Base-by-base conservation (phyloP, 2,888 invertebrate species). In the Rhingia rostrata region DNA sequence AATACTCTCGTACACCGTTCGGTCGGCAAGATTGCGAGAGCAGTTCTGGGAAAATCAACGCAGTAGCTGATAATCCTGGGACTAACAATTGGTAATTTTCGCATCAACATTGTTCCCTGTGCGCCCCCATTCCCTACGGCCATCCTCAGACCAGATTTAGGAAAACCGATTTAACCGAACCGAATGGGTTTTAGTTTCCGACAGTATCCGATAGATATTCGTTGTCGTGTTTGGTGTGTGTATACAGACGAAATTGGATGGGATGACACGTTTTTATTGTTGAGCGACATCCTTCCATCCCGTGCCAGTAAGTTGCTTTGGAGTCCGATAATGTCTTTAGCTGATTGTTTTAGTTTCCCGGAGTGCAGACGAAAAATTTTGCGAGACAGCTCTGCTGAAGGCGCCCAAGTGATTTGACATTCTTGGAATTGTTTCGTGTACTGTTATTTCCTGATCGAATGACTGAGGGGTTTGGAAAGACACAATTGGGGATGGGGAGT, bases 301-400 rank as follows among this genome's bases (percentile, higher is more conserved):
- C 22, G 22, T 2, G 22, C 22, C 22, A 22, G 22, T 22, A 22
- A 22, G 22, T 22, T 22, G 22, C 22, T 22, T 22, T 22, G 22
- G 22, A 22, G 22, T 22, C 37, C 22, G 74, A 69, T 79, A 74
- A 84, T 79, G 74, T 47, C 60, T 74, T 70, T 64, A 79, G 83
- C 79, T 79, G 74, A 83, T 73, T 79, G 79, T 74, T 69, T 78
- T 78, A 78, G 83, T 83, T 83, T 64, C 73, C 79, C 70, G 43
- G 47, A 53, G 32, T 58, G 81, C 43, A 69, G 58, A 58, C 49
- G 47, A 63, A 77, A 54, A 7, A 53, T 56, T 1, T 22, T 22
- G 22, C 22, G 32, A 49, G 45, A 77, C 53, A 74, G 39, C 35
- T 22, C 39, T 10, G 4, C n/a, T 6, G 12, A n/a, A 7, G 37